Conservation (phyloP, 2,888 invertebrate genomes). For the Pandemis corylana region DNA sequence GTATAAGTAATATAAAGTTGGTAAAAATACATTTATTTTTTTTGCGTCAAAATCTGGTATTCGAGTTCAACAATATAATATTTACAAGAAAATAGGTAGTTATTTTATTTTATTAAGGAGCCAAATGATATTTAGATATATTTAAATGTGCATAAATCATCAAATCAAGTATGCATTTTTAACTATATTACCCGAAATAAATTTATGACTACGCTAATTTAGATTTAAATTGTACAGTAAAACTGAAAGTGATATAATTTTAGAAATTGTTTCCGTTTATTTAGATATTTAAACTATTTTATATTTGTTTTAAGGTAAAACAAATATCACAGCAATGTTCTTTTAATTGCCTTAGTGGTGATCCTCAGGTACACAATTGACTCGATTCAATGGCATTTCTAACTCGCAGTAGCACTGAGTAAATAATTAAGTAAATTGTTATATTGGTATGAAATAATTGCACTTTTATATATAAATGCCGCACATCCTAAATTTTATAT, state of each 20-base stretch:
- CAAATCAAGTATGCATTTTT: slow-evolving; percentile 39
- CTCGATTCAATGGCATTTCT: background rate
- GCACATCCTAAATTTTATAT: slow-evolving; percentile 1
- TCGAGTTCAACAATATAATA: background rate
- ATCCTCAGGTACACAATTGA: slow-evolving; percentile 1
- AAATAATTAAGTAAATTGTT: background rate
- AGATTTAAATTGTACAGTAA: slow-evolving; percentile 33
- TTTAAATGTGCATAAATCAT: slow-evolving; percentile 23
- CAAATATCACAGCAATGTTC: background rate
- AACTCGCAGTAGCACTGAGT: background rate
- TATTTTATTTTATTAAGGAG: slow-evolving; percentile 28
- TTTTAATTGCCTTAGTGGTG: background rate
- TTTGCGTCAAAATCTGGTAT: slow-evolving; percentile 15
- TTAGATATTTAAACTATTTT: slow-evolving; percentile 9
- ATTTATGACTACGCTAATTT: slow-evolving; percentile 16
- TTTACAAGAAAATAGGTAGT: slow-evolving; percentile 16
- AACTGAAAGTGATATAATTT: slow-evolving; percentile 42
- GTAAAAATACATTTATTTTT: no score
- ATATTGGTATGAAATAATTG: background rate
- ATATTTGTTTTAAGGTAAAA: background rate
- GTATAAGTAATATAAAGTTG: no score
- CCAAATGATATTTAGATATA: slow-evolving; percentile 34
- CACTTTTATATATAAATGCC: background rate
- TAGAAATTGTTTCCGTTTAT: slow-evolving; percentile 13
- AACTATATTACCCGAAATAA: slow-evolving; percentile 13